Base-by-base conservation (phyloP, 2,113 vertebrate species). In the Thalassoma bifasciatum region DNA sequence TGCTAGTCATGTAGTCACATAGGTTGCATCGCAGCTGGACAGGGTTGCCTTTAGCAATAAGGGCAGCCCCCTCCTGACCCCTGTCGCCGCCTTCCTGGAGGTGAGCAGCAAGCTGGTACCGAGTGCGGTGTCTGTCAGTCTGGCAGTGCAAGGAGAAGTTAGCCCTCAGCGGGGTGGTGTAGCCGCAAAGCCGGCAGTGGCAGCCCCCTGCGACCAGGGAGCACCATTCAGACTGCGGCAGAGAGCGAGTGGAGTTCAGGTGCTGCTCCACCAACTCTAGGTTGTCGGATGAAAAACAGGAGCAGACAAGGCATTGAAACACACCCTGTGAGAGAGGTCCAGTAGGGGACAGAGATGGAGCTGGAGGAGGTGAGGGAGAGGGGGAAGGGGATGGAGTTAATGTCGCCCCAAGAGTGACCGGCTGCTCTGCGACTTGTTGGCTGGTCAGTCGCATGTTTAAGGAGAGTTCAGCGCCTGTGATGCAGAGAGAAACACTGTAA, bases 291-390 rank as follows among this genome's bases (percentile, higher is more conserved):
- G 96, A 97, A 92, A 98, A 99, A 87, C 94, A 95, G 93, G 96
- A 96, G 93, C 98, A 99, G 72, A 99, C 94, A 0, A 96, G 96
- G 10, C 98, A 99, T 86, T 98, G 97, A 94, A 99, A 98, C 56
- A 98, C 95, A 78, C 96, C 96, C 88, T 95, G 93, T 0, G 95
- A 96, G 0, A 97, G 96, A 88, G 96, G 95, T 12, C 93, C 95
- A 1, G 94, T 94, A 65, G 96, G 96, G 0, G 95, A 96, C 90
- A 86, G 52, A 72, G 78, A 76, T 13, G 75, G 50, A 12, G 86
- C 88, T 54, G 86, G 89, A 54, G 90, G 82, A 19, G 93, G 90
- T 2, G 86, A 89, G 1, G 87, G 90, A 0, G 86, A 85, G 10
- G 86, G 91, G 23, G 90, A 94, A 24, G 81, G 93, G 17, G 92